Evolutionary conservation across 2,888 invertebrate genomes (phyloP).

Genomic region (Cataglyphis altisquamis): DNA sequence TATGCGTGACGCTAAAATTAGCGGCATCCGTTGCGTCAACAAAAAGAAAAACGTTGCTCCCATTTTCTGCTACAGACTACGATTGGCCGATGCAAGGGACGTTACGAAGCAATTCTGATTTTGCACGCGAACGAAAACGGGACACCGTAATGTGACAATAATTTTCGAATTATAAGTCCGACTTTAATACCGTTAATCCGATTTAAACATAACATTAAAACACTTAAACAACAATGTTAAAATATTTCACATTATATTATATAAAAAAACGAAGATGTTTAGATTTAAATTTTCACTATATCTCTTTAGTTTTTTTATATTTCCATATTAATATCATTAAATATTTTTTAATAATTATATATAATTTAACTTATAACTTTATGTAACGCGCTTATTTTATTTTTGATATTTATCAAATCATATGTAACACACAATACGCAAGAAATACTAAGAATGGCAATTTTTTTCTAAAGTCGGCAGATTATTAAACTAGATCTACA

Average conservation of each 20-base stretch:
- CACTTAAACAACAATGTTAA: not conserved
- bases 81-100: conserved; percentile 72
- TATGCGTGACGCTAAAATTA: conserved; percentile 77
- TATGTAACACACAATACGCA: not conserved
- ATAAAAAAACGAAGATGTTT: conserved; percentile 1
- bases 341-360: not conserved
- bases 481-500: conserved; percentile 13
- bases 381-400: not conserved
- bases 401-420: not conserved
- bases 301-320: not conserved
- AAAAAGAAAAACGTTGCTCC: conserved; percentile 79
- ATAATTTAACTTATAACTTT: not conserved
- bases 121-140: conserved; percentile 52
- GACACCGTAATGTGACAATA: conserved; percentile 21
- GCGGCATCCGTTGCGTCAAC: conserved; percentile 75
- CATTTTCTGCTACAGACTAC: conserved; percentile 72
- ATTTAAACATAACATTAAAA: not conserved
- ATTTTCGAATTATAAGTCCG: conserved; percentile 47
- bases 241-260: conserved; percentile 10
- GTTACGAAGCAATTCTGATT: conserved; percentile 70
- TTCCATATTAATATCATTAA: not conserved
- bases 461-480: not conserved
- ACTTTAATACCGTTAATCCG: conserved; percentile 4
- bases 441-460: not conserved
- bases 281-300: not conserved